Base-by-base conservation (phyloP, 2,888 invertebrate genomes). In the Tetrapedia diversipes region DNA sequence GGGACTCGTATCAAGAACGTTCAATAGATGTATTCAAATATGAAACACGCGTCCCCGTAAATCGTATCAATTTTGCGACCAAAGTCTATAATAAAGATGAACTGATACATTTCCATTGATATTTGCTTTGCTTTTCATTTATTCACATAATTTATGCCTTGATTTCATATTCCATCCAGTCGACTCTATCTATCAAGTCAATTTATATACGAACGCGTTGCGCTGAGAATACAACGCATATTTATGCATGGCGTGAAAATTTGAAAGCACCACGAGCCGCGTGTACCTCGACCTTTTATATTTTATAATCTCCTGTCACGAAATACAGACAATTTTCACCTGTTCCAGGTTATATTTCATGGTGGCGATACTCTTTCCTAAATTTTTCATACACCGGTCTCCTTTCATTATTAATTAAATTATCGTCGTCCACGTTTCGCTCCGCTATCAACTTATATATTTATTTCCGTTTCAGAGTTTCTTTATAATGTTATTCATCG, bases 91-190 rank as follows among this genome's bases (percentile, higher is more conserved):
- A 64, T 59, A 60, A 77, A 64, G 67, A 54, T 24, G 57, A 54
- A 59, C 59, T 67, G 45, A 59, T 67, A 29, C 64, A 73, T 77
- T 64, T 77, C 73, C 67, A 73, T 64, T 64, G 64, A 64, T 54
- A 60, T 73, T 77, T 64, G 73, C 60, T 77, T 73, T 68, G 37
- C 19, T 60, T 73, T 43, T 63, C 54, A 59, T 77, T 68, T 67
- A 59, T 64, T 73, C 77, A 14, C 19, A 59, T 73, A 77, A 77
- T 77, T 73, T 68, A 73, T 77, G 73, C 73, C 45, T 41, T 68
- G 73, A 74, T 77, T 73, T 68, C 54, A 64, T 67, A 77, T 77
- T 60, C 73, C 43, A 60, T 64, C 73, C 54, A 49, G 34, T 68
- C 57, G 34, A 59, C 64, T 59, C 64, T 45, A 54, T 70, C 69